Percentiles rank a stretch among this genome's conserved stretches.
These are phyloP conservation scores for Glossophaga mutica DNA, from an alignment of 2,797 vertebrate species.

Conservation along the genomic window DNA sequence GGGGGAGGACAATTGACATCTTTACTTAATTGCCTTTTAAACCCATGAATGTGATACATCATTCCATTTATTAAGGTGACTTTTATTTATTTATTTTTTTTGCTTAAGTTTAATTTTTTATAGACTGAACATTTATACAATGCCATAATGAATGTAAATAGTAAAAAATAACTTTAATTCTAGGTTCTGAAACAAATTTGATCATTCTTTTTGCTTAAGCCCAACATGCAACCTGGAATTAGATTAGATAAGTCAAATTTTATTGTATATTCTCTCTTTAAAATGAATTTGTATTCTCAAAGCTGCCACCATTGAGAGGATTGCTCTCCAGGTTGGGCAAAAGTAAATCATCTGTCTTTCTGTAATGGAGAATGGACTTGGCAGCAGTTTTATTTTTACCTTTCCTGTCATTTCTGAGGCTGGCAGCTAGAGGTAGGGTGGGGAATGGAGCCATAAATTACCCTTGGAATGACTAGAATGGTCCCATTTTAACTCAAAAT, in stretches of 20 bases:
- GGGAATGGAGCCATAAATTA: conserved; percentile 54
- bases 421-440: conserved; percentile 45
- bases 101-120: background rate
- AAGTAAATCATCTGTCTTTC: conserved; percentile 42
- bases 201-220: background rate
- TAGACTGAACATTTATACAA: background rate
- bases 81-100: background rate
- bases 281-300: background rate
- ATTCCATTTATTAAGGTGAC: background rate
- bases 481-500: conserved; percentile 66
- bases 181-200: background rate
- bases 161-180: conserved; percentile 28
- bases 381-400: conserved; percentile 52
- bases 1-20: background rate
- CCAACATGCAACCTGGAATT: background rate
- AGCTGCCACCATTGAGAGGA: background rate
- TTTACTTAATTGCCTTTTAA: background rate
- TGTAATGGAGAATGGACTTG: background rate
- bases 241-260: background rate
- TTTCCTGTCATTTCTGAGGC: conserved; percentile 63
- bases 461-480: background rate
- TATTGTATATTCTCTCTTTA: background rate
- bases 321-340: background rate
- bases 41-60: background rate
- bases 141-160: background rate